These are phyloP conservation scores for Hydrolagus affinis DNA, from an alignment of 2,113 vertebrate genomes.

Conservation along the genomic window DNA sequence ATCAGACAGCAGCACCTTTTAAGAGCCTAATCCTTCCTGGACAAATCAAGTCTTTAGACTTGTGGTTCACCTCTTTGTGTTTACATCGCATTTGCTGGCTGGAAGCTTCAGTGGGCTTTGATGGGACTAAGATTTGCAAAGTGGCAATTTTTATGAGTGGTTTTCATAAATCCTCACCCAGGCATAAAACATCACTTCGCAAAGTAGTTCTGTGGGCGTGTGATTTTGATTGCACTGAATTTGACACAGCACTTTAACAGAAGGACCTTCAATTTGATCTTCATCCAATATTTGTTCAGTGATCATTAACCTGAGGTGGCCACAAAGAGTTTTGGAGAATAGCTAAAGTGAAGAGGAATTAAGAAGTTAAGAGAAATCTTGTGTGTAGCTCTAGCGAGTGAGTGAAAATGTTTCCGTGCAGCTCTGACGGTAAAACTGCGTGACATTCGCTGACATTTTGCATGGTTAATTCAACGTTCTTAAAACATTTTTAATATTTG, in stretches of 20 bases:
- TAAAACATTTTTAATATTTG: background rate
- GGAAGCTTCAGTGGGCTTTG: background rate
- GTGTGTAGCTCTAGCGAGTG: too few species aligned
- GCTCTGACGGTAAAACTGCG: background rate
- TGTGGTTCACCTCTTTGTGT: background rate
- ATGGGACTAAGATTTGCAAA: background rate
- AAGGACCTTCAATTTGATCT: too few species aligned
- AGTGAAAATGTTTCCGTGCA: background rate
- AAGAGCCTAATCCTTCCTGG: background rate
- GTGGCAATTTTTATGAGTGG: background rate
- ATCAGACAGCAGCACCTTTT: background rate
- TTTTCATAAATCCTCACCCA: background rate
- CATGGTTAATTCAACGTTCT: conserved; percentile 22
- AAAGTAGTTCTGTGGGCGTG: background rate
- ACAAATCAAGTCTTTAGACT: background rate
- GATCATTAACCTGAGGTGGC: too few species aligned
- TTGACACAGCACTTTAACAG: too few species aligned
- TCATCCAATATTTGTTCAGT: too few species aligned
- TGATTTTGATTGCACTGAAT: too few species aligned
- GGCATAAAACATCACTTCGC: background rate
- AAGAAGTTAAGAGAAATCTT: too few species aligned
- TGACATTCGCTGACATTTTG: background rate
- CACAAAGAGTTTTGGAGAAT: too few species aligned
- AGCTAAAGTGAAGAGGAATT: too few species aligned
- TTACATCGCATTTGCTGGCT: background rate